Evolutionary conservation across 1,140 invertebrate genomes (phyloP).

Genomic region (Orchestia grillus): DNA sequence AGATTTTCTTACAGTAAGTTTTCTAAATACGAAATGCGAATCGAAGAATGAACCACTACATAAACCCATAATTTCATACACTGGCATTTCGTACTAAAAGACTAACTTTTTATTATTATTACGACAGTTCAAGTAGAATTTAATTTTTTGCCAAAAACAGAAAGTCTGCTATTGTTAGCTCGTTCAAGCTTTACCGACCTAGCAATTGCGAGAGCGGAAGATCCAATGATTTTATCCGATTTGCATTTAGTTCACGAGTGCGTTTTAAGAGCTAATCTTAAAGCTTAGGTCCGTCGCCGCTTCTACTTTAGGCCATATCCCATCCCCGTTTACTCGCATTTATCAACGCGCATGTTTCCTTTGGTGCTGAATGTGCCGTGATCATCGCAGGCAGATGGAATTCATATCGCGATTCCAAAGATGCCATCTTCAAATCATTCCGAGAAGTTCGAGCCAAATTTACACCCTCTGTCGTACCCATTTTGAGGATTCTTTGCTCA

Average conservation of each 20-base stretch:
- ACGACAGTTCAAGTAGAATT: too few species aligned
- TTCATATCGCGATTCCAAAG: constrained; percentile 3
- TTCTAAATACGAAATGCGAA: too few species aligned
- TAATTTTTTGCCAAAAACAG: too few species aligned
- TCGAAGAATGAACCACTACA: too few species aligned
- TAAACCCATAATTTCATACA: too few species aligned
- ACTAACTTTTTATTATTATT: too few species aligned
- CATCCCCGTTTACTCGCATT: too few species aligned
- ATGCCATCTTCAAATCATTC: constrained; percentile 17
- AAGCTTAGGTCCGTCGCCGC: background rate
- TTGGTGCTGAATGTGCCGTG: background rate
- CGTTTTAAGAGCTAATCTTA: background rate
- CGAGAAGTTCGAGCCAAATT: constrained; percentile 5
- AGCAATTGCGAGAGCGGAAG: background rate
- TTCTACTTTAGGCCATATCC: background rate
- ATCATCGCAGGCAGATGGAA: background rate
- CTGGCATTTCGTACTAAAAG: too few species aligned
- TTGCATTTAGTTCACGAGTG: background rate
- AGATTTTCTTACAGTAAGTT: too few species aligned
- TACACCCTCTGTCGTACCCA: background rate
- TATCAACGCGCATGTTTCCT: background rate
- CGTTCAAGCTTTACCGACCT: background rate
- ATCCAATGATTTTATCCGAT: background rate
- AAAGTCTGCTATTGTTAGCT: background rate
- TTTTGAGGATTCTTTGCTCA: constrained; percentile 6